These are phyloP conservation scores for Salarias fasciatus DNA, from an alignment of 2,797 vertebrate species.

Conservation along the genomic window DNA sequence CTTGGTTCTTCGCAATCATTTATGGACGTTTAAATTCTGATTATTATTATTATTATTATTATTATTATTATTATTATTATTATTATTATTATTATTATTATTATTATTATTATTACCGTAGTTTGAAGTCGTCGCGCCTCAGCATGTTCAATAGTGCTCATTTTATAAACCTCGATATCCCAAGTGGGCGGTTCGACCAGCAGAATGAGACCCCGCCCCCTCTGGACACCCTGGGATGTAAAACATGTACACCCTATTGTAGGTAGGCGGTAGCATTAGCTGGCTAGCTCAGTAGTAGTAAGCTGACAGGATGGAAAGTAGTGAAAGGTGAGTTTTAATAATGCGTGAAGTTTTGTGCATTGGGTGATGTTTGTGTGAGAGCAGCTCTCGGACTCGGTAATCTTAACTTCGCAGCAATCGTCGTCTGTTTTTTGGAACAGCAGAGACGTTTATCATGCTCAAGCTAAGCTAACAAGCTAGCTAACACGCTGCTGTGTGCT, in stretches of 20 bases:
- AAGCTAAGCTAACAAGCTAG: slow-evolving; percentile 67
- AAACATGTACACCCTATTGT: slow-evolving; percentile 14
- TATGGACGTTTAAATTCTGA: no score
- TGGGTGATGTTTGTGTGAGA: accelerated
- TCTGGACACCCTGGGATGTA: neutral
- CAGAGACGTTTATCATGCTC: slow-evolving; percentile 5
- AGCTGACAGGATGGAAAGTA: slow-evolving; percentile 58
- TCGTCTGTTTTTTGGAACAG: neutral
- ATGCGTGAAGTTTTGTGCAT: accelerated
- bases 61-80: no score
- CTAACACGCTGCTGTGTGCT: slow-evolving; percentile 1
- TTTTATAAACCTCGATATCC: neutral
- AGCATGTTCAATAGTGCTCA: no score
- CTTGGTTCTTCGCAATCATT: no score
- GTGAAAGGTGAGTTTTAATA: slow-evolving; percentile 55
- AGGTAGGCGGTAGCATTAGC: slow-evolving; percentile 52
- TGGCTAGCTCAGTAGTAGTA: slow-evolving; percentile 14
- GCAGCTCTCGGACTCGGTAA: accelerated
- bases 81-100: no score
- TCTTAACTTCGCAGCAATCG: neutral
- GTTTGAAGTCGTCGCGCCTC: no score
- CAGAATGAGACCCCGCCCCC: slow-evolving; percentile 35
- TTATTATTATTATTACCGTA: no score
- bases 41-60: no score
- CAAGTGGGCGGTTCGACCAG: slow-evolving; percentile 11